Evolutionary conservation across 2,797 vertebrate species (phyloP).

Genomic region (Xiphorhynchus erythropygius): DNA sequence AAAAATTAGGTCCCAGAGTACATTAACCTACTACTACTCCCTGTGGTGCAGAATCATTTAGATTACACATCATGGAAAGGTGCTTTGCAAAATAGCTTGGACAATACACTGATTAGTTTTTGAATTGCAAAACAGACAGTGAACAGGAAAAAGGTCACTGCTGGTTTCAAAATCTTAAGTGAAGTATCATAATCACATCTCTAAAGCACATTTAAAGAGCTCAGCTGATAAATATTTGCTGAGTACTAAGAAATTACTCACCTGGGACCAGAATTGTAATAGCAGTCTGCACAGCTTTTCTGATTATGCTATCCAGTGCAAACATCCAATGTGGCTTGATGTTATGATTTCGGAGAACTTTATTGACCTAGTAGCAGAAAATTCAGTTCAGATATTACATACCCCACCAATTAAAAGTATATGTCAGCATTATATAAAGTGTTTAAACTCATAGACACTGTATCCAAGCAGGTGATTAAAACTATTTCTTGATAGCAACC

Average conservation of each 20-base stretch:
- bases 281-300: conserved; percentile 97
- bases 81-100: not conserved
- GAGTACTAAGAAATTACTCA: conserved; percentile 67
- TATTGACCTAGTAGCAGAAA: conserved; percentile 88
- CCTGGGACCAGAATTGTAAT: conserved; percentile 98
- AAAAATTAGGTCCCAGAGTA: not conserved
- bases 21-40: not conserved
- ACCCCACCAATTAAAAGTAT: not conserved
- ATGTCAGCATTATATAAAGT: not conserved
- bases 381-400: not conserved
- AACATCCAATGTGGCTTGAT: conserved; percentile 99
- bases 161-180: not conserved
- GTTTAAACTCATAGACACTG: not conserved
- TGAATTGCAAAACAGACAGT: not conserved
- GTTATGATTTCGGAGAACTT: conserved; percentile 96
- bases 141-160: not conserved
- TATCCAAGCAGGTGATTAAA: not conserved
- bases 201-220: not conserved
- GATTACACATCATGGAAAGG: not conserved
- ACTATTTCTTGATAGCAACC: not conserved
- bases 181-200: not conserved
- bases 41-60: not conserved
- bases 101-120: not conserved
- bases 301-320: conserved; percentile 96
- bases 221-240: not conserved